Conservation (phyloP, 2,888 invertebrate species). For the Himalopsyche japonica region DNA sequence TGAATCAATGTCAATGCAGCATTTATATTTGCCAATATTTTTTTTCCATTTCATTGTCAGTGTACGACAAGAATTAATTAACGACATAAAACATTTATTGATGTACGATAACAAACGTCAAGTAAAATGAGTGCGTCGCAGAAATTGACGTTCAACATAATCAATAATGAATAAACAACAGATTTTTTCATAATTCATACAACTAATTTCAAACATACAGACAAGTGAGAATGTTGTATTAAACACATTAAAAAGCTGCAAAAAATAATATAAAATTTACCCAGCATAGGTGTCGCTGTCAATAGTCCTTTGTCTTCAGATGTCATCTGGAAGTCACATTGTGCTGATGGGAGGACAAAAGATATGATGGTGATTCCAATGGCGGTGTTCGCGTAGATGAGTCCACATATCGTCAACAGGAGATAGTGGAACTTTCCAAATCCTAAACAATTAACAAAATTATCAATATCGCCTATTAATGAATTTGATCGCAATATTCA, state of each 20-base stretch:
- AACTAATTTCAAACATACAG: too few species aligned
- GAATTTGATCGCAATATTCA: too few species aligned
- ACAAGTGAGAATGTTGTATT: too few species aligned
- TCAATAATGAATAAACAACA: too few species aligned
- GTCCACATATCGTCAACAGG: slow-evolving; percentile 73
- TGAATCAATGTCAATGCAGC: neutral
- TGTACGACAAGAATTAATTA: neutral
- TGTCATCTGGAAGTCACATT: slow-evolving; percentile 80
- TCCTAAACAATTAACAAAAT: slow-evolving; percentile 55
- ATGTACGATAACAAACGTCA: too few species aligned
- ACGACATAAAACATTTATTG: neutral
- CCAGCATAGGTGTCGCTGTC: slow-evolving; percentile 76
- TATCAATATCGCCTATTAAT: too few species aligned
- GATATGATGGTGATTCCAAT: slow-evolving; percentile 80
- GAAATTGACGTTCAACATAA: too few species aligned
- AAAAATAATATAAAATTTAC: slow-evolving; percentile 56
- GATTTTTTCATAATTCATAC: too few species aligned
- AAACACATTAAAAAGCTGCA: too few species aligned
- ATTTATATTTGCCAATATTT: neutral
- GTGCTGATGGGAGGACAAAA: slow-evolving; percentile 81
- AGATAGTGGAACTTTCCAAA: slow-evolving; percentile 83
- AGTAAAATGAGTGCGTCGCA: too few species aligned
- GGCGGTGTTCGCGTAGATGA: slow-evolving; percentile 83
- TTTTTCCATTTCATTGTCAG: neutral
- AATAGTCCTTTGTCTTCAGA: slow-evolving; percentile 78